Evolutionary conservation across 23 tunicate species (phyloP).

Genomic region (Halocynthia aurantium): DNA sequence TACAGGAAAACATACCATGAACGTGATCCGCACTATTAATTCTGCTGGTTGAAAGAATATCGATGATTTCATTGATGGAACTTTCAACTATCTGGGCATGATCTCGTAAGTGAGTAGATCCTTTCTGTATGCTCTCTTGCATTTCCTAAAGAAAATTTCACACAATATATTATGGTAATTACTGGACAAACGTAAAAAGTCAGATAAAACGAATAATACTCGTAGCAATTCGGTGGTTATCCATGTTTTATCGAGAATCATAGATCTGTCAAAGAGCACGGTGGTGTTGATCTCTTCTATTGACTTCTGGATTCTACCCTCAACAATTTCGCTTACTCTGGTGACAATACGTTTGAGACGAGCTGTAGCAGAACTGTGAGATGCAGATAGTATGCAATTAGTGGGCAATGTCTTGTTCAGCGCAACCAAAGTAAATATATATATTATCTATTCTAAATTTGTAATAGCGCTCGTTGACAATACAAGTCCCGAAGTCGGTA

Average conservation of each 20-base stretch:
- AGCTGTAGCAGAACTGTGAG: slow-evolving; percentile 50
- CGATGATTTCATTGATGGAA: slow-evolving; percentile 72
- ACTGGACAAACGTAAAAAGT: background rate
- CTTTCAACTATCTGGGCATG: slow-evolving; percentile 40
- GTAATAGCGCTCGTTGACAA: too few species aligned
- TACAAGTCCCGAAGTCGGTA: too few species aligned
- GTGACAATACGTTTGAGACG: slow-evolving; percentile 48
- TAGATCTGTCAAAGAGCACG: slow-evolving; percentile 48
- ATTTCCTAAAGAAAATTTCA: slow-evolving; percentile 30
- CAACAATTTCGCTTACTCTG: slow-evolving; percentile 48
- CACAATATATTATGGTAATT: background rate
- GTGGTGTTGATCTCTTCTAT: slow-evolving; percentile 18
- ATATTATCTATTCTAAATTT: too few species aligned
- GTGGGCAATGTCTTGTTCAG: background rate
- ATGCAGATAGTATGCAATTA: background rate
- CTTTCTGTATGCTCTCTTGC: slow-evolving; percentile 25
- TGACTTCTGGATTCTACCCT: slow-evolving; percentile 50
- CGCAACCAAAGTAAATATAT: too few species aligned
- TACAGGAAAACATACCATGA: background rate
- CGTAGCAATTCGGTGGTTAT: slow-evolving; percentile 20
- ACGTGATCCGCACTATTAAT: slow-evolving; percentile 76
- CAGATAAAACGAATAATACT: slow-evolving; percentile 19
- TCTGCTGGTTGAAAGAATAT: slow-evolving; percentile 48
- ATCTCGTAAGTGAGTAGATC: slow-evolving; percentile 19
- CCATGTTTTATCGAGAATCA: slow-evolving; percentile 61